Evolutionary conservation across 2,888 invertebrate genomes (phyloP), one percentile per base, ranked within the genome.

Genomic region (Sacculina carcini): DNA sequence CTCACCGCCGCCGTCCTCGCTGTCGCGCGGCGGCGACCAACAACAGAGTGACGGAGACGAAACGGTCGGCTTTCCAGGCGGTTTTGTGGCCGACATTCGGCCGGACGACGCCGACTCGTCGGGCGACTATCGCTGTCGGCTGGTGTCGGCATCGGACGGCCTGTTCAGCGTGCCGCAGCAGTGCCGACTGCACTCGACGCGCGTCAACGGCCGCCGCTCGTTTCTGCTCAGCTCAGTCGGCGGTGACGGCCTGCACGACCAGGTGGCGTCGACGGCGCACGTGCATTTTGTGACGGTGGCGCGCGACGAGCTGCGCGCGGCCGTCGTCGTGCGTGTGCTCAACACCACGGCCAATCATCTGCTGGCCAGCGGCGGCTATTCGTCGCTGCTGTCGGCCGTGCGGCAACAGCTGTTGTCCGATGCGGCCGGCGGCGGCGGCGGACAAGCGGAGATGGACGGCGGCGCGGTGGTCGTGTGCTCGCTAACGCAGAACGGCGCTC

Each of bases 81-180:
- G 81, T n/a, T 80, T 79, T 66, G 78, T 94, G 56, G 92, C 87
- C 7, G 77, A 87, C 64, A 81, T 92, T 0, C 82, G 79, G 65
- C 94, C 94, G 1, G 80, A 84, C 61, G 94, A 94, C 68, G 76
- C 79, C 1, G 92, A 94, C 64, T 73, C 75, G n/a, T 75, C 77
- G 50, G 92, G 90, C 4, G 79, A 85, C 61, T 92, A 90, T 62
- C 76, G 73, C 60, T 94, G 92, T 63, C 77, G 76, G 62, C 76
- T 87, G 56, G 66, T 83, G 59, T 59, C 58, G 38, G 61, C 61
- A 7, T 59, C 59, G 42, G 54, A 55, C 16, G 73, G 70, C 49
- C 58, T 63, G 19, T 67, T 70, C 56, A 58, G 58, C 26, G 81
- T 92, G 51, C 76, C 77, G 47, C 71, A 71, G 51, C 79, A 75